Evolutionary conservation across 2,797 vertebrate genomes (phyloP).

Genomic region (Pempheris klunzingeri): DNA sequence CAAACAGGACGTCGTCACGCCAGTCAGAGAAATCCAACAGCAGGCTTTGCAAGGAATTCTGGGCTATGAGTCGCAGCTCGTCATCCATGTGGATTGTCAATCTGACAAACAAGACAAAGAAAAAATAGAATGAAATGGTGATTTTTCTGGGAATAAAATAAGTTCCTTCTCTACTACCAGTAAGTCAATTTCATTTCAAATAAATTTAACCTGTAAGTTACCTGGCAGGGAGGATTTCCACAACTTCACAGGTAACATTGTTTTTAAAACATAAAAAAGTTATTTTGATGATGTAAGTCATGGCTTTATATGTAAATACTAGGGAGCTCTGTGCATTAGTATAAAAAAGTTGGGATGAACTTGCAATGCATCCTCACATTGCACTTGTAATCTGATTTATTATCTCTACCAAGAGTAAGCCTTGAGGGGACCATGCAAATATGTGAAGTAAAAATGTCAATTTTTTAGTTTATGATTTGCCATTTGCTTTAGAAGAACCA

Average conservation of each 20-base stretch:
- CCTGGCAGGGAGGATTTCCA: not conserved
- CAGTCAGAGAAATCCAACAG: constrained; percentile 96
- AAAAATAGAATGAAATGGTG: not conserved
- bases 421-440: too few species aligned
- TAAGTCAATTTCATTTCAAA: not conserved
- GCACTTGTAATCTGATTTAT: too few species aligned
- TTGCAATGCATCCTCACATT: too few species aligned
- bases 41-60: constrained; percentile 97
- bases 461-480: too few species aligned
- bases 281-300: not conserved
- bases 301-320: not conserved
- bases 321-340: too few species aligned
- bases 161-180: not conserved
- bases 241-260: too few species aligned
- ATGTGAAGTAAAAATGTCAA: too few species aligned
- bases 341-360: too few species aligned
- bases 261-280: not conserved
- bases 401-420: too few species aligned
- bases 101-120: constrained; percentile 71
- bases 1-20: constrained; percentile 96
- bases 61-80: constrained; percentile 95
- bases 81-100: constrained; percentile 99
- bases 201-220: constrained; percentile 1
- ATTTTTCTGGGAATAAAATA: not conserved
- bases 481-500: too few species aligned